A percentile compares a stretch with the other conserved stretches of the same genome.
Conservation (phyloP, 2,797 vertebrate genomes). For the Orestias chungarensis region DNA sequence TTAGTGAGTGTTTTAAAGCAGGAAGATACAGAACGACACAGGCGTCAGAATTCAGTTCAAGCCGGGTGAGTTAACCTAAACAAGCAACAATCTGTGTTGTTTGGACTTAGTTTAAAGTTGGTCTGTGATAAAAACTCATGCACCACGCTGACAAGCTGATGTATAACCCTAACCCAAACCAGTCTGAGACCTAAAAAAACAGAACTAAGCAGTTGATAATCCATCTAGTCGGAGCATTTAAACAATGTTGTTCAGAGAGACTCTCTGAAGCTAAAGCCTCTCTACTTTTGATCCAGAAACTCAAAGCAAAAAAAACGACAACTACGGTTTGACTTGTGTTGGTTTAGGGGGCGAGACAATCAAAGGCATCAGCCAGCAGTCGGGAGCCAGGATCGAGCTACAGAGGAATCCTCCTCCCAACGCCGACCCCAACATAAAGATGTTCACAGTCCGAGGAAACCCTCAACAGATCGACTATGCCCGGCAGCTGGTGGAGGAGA, state of each 20-base stretch:
- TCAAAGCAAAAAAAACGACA: too few relatives aligned
- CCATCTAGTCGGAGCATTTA: background rate
- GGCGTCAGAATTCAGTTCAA: conserved; percentile 99
- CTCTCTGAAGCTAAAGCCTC: background rate
- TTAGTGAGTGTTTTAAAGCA: conserved; percentile 59
- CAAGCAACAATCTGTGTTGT: background rate
- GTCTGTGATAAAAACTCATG: conserved; percentile 69
- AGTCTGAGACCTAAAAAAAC: conserved; percentile 66
- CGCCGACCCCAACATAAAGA: conserved; percentile 96
- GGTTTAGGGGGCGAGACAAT: conserved; percentile 95
- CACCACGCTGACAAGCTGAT: conserved; percentile 76
- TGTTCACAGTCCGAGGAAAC: conserved; percentile 96
- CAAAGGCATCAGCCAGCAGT: conserved; percentile 98
- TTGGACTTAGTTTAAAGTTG: conserved; percentile 6
- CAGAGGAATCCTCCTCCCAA: conserved; percentile 98
- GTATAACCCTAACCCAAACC: conserved; percentile 55
- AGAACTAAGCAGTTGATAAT: background rate
- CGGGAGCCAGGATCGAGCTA: conserved; percentile 96
- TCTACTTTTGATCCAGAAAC: conserved; percentile 78
- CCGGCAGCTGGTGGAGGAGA: conserved; percentile 97
- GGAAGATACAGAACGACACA: conserved; percentile 99
- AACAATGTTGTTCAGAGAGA: background rate
- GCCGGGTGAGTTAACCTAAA: conserved; percentile 81
- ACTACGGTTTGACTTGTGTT: background rate
- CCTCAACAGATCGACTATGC: conserved; percentile 99